Conservation (phyloP, 2,113 vertebrate species). For the Hoplias malabaricus region DNA sequence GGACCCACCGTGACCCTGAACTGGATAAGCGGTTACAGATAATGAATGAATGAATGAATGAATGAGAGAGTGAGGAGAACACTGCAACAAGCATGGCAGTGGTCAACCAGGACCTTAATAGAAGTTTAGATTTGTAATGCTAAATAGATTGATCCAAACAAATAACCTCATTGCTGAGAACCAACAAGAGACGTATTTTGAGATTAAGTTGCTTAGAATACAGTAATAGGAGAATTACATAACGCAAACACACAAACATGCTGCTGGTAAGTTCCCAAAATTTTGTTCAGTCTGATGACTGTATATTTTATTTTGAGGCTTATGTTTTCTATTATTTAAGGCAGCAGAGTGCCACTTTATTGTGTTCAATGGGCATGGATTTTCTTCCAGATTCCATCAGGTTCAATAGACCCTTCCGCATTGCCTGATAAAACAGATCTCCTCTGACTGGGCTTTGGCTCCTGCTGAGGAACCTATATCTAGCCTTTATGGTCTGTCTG, state of each 20-base stretch:
- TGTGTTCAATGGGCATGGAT: constrained; percentile 86
- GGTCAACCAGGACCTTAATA: too few relatives aligned
- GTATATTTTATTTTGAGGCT: constrained; percentile 66
- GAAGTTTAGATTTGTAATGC: too few relatives aligned
- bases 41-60: too few relatives aligned
- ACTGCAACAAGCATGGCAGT: too few relatives aligned
- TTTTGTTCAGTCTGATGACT: constrained; percentile 67
- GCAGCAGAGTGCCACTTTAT: constrained; percentile 64
- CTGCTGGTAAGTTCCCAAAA: constrained; percentile 35
- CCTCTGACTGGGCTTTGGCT: constrained; percentile 87
- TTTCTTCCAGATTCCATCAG: constrained; percentile 88
- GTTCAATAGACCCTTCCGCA: constrained; percentile 77
- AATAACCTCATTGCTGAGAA: too few relatives aligned
- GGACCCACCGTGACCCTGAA: too few relatives aligned
- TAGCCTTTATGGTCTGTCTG: constrained; percentile 81
- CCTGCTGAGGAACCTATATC: constrained; percentile 80
- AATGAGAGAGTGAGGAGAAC: too few relatives aligned
- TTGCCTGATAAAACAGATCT: constrained; percentile 79
- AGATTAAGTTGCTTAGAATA: neutral
- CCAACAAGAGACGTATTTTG: too few relatives aligned
- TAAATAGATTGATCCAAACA: too few relatives aligned
- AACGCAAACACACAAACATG: constrained; percentile 2
- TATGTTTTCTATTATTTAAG: constrained; percentile 70
- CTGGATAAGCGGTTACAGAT: too few relatives aligned
- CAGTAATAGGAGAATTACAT: neutral